Percentiles rank a stretch among this genome's conserved stretches.
Evolutionary conservation across 2,113 vertebrate species (phyloP).

Genomic region (Hystrix brachyura): DNA sequence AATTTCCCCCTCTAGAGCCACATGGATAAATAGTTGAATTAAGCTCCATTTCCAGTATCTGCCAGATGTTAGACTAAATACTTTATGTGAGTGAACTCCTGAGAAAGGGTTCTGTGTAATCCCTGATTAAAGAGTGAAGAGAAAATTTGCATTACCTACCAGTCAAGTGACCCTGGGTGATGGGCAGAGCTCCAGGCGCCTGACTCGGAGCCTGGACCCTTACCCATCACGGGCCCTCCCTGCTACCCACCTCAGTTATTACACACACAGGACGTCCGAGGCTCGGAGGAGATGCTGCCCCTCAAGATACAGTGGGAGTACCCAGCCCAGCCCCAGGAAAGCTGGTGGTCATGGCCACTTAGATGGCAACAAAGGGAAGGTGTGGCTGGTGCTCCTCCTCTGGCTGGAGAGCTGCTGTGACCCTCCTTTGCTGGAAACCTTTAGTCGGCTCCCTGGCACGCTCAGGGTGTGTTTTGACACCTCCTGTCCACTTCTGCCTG

Average conservation of each 20-base stretch:
- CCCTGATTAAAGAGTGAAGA: neutral
- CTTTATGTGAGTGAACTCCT: neutral
- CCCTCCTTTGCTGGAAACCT: neutral
- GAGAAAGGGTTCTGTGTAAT: neutral
- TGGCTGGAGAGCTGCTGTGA: neutral
- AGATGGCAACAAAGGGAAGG: neutral
- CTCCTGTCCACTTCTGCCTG: neutral
- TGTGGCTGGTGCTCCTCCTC: accelerated
- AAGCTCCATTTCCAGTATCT: neutral
- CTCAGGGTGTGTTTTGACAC: neutral
- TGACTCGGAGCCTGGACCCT: neutral
- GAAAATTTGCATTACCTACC: neutral
- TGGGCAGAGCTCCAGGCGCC: neutral
- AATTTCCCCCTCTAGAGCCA: neutral
- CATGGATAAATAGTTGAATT: neutral
- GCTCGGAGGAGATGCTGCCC: neutral
- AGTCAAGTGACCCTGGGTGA: neutral
- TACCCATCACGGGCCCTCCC: neutral
- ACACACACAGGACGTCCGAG: neutral
- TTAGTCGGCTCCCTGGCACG: neutral
- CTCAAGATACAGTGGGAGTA: neutral
- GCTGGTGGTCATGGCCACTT: neutral
- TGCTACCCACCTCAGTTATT: neutral
- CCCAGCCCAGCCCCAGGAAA: neutral
- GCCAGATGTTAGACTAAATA: neutral